These are phyloP conservation scores for Malurus leucopterus DNA, from an alignment of 2,797 vertebrate species.

Conservation along the genomic window DNA sequence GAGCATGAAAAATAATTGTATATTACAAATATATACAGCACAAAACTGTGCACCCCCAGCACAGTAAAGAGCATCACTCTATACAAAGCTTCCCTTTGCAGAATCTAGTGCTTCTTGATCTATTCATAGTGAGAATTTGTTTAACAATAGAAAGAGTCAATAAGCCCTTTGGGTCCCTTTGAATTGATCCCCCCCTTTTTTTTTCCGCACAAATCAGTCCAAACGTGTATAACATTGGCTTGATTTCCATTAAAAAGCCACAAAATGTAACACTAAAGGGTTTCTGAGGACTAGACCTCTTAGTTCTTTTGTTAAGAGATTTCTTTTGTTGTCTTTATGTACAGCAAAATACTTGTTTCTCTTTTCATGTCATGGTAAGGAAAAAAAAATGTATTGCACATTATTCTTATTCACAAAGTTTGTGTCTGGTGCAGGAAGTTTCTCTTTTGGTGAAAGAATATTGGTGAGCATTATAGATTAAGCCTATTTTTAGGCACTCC, in stretches of 20 bases:
- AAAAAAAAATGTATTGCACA: constrained; percentile 87
- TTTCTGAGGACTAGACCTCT: constrained; percentile 78
- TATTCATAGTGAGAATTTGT: constrained; percentile 84
- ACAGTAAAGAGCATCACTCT: constrained; percentile 67
- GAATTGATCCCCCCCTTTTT: constrained; percentile 70
- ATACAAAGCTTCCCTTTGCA: constrained; percentile 78
- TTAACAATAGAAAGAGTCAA: constrained; percentile 85
- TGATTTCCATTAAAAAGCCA: constrained; percentile 91
- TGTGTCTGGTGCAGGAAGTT: constrained; percentile 37
- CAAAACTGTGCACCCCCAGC: constrained; percentile 72
- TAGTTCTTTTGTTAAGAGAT: constrained; percentile 81
- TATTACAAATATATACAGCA: constrained; percentile 87
- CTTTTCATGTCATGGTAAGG: constrained; percentile 75
- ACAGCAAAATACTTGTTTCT: constrained; percentile 82
- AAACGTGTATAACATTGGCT: constrained; percentile 82
- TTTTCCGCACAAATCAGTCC: constrained; percentile 77
- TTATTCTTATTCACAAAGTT: constrained; percentile 73
- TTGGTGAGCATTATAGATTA: neutral
- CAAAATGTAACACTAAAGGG: constrained; percentile 78
- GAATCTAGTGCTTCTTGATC: constrained; percentile 84
- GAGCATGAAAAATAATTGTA: constrained; percentile 76
- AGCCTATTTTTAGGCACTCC: constrained; percentile 36
- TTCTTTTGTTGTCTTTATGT: constrained; percentile 85
- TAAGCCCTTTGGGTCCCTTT: constrained; percentile 77
- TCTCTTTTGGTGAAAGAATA: constrained; percentile 38